Conservation (phyloP, 2,113 vertebrate genomes). For the Dinomys branickii region DNA sequence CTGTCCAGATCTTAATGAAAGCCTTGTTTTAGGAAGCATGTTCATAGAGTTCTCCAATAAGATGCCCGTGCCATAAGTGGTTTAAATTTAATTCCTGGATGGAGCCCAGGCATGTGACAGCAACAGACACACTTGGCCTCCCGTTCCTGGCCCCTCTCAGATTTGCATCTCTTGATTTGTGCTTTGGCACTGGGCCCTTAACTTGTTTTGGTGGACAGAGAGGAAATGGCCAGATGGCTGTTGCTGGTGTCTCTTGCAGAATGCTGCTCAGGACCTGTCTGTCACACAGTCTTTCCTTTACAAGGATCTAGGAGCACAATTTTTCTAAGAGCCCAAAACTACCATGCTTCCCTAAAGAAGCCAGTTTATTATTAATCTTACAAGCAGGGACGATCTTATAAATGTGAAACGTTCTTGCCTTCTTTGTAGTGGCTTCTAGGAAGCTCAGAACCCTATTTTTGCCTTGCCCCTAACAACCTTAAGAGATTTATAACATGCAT, state of each 20-base stretch:
- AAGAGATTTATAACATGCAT: neutral
- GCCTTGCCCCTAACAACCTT: neutral
- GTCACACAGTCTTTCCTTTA: neutral
- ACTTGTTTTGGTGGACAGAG: neutral
- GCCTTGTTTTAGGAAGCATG: neutral
- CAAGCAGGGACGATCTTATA: neutral
- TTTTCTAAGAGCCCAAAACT: neutral
- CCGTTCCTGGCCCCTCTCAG: neutral
- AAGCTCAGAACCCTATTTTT: neutral
- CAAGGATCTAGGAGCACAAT: neutral
- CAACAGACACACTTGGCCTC: neutral
- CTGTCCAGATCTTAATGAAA: neutral
- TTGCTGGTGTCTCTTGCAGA: neutral
- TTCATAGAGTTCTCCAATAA: slow-evolving; percentile 38
- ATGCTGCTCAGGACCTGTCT: neutral
- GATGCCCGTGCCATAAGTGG: neutral
- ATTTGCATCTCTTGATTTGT: neutral
- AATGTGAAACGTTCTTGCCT: neutral
- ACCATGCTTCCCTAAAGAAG: neutral
- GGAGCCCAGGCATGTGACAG: neutral
- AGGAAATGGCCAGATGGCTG: neutral
- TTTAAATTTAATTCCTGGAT: slow-evolving; percentile 37
- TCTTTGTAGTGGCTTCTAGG: neutral
- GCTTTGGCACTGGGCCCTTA: neutral
- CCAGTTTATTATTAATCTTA: neutral